Evolutionary conservation across 2,797 vertebrate genomes (phyloP), one percentile per base, ranked within the genome.

Genomic region (Cirrhinus molitorella): DNA sequence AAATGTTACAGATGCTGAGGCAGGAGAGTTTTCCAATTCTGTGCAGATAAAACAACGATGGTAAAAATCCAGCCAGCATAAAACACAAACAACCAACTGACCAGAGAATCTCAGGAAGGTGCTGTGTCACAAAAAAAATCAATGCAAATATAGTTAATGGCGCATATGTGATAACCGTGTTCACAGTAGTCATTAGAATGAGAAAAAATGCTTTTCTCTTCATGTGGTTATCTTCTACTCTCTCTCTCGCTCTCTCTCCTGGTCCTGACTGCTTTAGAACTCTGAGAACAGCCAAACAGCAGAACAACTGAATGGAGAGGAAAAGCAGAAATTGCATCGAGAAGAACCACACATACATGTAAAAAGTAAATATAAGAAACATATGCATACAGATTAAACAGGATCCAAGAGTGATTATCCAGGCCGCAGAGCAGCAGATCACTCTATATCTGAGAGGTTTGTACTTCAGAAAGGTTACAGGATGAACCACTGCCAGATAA

Each of bases 391-490:
- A 17, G 2, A 12, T 12, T 4, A 59, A 9, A 80, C 79, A 80
- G 0, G 37, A 59, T 2, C 7, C 13, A 45, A 80, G 51, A 31
- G n/a, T 71, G 23, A 61, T 1, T 10, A 31, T 43, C 79, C 79
- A 80, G 1, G 23, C n/a, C 1, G 0, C n/a, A 47, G 67, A 3
- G 2, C 11, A 61, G 66, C 66, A 80, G 21, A 72, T 43, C 1
- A 59, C 5, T 71, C 67, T 57, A 23, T 81, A 81, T 81, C 66
- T 71, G 53, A 81, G 67, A 71, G 67, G 67, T 81, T 71, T 81
- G 37, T 0, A 71, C 23, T 71, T 81, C 17, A 81, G 79, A n/a
- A 71, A 81, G 31, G 2, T 80, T 55, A 80, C 31, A 19, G 78
- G 78, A 43, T 43, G 40, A 43, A 43, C 40, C 40, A 43, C 40